Evolutionary conservation across 2,113 vertebrate species (phyloP).

Genomic region (Chamaetylas fuelleborni): DNA sequence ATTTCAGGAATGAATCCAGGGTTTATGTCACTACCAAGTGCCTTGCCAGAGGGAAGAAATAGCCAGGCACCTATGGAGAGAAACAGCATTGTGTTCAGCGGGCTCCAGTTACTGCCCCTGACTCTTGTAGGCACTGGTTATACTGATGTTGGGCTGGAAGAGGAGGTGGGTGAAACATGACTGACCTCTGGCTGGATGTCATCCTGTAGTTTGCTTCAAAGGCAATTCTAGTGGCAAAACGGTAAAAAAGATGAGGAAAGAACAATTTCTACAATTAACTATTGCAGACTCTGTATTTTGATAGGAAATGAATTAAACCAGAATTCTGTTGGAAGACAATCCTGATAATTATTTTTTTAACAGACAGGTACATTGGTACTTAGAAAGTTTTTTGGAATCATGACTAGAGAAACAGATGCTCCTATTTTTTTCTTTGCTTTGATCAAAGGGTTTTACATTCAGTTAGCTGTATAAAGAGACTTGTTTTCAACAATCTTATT

Average conservation of each 20-base stretch:
- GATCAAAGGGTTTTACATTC: not conserved
- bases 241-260: not conserved
- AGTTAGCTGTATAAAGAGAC: not conserved
- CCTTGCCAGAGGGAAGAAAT: not conserved
- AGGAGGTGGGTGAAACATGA: not conserved
- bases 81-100: not conserved
- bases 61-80: not conserved
- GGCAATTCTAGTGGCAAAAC: not conserved
- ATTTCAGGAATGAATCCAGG: conserved; percentile 14
- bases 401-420: not conserved
- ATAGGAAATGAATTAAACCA: not conserved
- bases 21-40: not conserved
- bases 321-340: not conserved
- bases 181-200: not conserved
- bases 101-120: not conserved
- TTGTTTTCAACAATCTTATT: not conserved
- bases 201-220: not conserved
- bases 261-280: not conserved
- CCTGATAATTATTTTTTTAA: not conserved
- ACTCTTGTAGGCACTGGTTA: not conserved
- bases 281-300: not conserved
- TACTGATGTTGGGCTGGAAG: not conserved
- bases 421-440: not conserved
- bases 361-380: not conserved
- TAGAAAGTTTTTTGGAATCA: not conserved